Evolutionary conservation across 1,140 invertebrate genomes (phyloP), one percentile per base, ranked within the genome.

Genomic region (Pantala flavescens): DNA sequence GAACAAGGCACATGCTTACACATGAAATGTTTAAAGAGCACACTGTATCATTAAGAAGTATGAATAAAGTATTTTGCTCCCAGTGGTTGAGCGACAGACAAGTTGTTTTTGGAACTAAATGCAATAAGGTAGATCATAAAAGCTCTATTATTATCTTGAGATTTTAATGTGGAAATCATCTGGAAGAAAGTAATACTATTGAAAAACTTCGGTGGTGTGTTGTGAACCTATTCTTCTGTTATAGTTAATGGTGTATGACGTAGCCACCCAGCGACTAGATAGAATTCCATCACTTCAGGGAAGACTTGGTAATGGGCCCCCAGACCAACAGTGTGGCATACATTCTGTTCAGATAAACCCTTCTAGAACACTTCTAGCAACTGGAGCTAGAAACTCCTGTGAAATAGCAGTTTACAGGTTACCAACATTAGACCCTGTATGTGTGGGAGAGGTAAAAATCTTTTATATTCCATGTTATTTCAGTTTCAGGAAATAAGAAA

Each of bases 21-120:
- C 92, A 95, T 82, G 92, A 94, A 83, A 90, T 95, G 87, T 90
- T 94, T 78, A 91, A 90, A 81, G 93, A 95, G 83, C 91, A 90
- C 73, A 88, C 91, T 5, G 88, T 95, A 79, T 89, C 87, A 81
- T 85, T 95, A 74, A 90, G 90, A 78, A 93, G 91, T 81, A 92
- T 96, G 83, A 97, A 98, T 84, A 98, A 98, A 87, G 91, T 98
- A 70, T 98, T 98, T 85, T 96, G 95, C 82, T 96, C 95, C 0
- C 92, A 97, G 83, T 98, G 96, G 96, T 86, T 98, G 21, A 95
- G 93, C 79, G 93, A 96, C 84, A 87, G 93, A 81, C 95, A 97
- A 86, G 93, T 98, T 75, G 94, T 97, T 5, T 95, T 97, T 83
- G 95, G 95, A 43, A 97, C 96, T 28, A 98, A 98, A 82, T 98